Base-by-base conservation (phyloP, 2,888 invertebrate genomes). In the Trissoscelio sp. region DNA sequence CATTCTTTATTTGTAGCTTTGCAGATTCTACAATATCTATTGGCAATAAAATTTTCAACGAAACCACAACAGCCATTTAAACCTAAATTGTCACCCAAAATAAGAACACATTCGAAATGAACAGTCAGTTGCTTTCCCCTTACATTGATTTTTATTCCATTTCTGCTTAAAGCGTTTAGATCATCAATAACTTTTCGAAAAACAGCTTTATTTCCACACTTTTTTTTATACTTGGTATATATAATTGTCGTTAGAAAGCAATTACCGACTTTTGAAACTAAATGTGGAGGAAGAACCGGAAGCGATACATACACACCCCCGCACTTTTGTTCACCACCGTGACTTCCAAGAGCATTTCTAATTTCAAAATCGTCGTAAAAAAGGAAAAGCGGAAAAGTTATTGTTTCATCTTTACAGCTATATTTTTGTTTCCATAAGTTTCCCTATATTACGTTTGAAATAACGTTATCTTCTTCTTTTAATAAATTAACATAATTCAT, bases 21-120 rank as follows among this genome's bases (percentile, higher is more conserved):
- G 39, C 77, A 77, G 24, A 69, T 53, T 53, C 60, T 37, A 34
- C 77, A 77, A 20, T 57, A 77, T 12, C 5, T 22, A 12, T 14
- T 37, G 7, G 53, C 20, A 6, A 14, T 7, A 18, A 79, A 79
- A 22, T 60, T 60, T 20, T 48, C 53, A 4, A 16, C n/a, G 51
- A 79, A 79, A 0, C 73, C 67, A 28, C 72, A 73, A 31, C 14
- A 39, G 3, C 22, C 7, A 34, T 79, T 79, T 14, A 69, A 7
- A 3, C 70, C 79, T 4, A 67, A 31, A 46, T 74, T 79, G 48
- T 79, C 73, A 7, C 73, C 79, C 1, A 69, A 12, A 6, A 67
- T 11, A 9, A 42, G n/a, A 6, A 55, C 22, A 1, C 28, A 57
- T 12, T 74, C 18, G 39, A 74, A 80, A 39, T 64, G 69, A 14